These are phyloP conservation scores for Gadopsis bispinosus DNA, from an alignment of 2,797 vertebrate genomes.

Conservation along the genomic window DNA sequence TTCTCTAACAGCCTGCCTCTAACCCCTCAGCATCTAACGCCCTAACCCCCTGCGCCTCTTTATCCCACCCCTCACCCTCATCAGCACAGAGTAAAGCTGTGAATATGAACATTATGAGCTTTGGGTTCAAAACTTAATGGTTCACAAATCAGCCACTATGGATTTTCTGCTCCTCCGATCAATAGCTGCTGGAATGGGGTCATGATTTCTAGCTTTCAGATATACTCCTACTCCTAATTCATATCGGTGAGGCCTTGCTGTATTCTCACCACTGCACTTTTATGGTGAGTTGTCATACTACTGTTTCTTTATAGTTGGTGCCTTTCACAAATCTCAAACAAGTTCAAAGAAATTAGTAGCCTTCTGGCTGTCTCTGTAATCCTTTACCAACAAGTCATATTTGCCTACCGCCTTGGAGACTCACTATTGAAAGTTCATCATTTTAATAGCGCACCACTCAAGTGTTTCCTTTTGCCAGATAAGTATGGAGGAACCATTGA, in stretches of 20 bases:
- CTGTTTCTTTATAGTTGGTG: background rate
- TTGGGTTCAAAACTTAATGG: conserved; percentile 90
- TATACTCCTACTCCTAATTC: conserved; percentile 86
- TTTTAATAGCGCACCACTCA: no score
- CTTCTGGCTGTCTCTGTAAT: background rate
- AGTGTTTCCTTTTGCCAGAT: background rate
- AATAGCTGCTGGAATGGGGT: conserved; percentile 88
- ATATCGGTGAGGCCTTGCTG: conserved; percentile 77
- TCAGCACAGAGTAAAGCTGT: conserved; percentile 84
- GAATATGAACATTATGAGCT: conserved; percentile 90
- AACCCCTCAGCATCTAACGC: conserved; percentile 71
- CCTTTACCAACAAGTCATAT: background rate
- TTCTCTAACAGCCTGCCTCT: conserved; percentile 59
- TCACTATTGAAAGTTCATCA: background rate
- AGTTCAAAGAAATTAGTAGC: conserved; percentile 4
- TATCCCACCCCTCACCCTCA: conserved; percentile 77
- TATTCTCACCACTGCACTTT: background rate
- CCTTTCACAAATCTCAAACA: background rate
- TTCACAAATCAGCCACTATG: conserved; percentile 91
- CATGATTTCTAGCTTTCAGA: conserved; percentile 87
- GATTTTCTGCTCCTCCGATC: conserved; percentile 88
- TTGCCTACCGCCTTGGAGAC: background rate
- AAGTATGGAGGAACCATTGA: background rate
- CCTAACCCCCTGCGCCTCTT: conserved; percentile 78
- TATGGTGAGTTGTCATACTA: background rate